Percentiles rank a stretch among this genome's conserved stretches.
These are phyloP conservation scores for Aspidoscelis tigris DNA, from an alignment of 2,113 vertebrate genomes.

Conservation along the genomic window DNA sequence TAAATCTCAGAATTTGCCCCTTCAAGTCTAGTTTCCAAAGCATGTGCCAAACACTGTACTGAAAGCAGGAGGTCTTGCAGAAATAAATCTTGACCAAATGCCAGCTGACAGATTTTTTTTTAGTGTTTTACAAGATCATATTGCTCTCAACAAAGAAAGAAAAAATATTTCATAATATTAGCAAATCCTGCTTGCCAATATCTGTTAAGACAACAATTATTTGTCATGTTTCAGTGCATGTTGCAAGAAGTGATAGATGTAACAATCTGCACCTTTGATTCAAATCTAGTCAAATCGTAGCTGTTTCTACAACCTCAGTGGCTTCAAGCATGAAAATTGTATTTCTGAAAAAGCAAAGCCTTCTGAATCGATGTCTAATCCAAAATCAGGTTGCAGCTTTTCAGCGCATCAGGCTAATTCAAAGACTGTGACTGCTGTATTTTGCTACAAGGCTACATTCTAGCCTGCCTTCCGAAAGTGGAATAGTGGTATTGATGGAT, in stretches of 20 bases:
- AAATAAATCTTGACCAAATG: constrained; percentile 3
- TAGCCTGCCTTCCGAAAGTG: neutral
- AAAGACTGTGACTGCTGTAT: neutral
- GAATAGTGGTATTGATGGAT: neutral
- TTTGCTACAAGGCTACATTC: neutral
- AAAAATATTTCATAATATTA: constrained; percentile 16
- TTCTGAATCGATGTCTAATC: neutral
- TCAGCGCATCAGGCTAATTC: neutral
- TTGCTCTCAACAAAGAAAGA: constrained; percentile 15
- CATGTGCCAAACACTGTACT: constrained; percentile 3
- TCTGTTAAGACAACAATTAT: constrained; percentile 3
- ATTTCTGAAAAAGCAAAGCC: neutral
- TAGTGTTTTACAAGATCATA: neutral
- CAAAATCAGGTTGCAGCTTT: neutral
- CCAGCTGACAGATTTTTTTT: constrained; percentile 37
- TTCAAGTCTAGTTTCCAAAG: constrained; percentile 38
- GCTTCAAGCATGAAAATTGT: neutral
- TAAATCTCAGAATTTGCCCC: constrained; percentile 20
- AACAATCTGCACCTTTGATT: constrained; percentile 13
- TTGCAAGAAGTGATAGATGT: neutral
- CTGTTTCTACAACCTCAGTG: neutral
- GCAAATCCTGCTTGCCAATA: constrained; percentile 7
- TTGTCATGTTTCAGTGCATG: neutral
- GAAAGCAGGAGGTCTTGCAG: neutral
- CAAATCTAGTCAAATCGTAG: neutral